Percentiles rank a stretch among this genome's conserved stretches.
These are phyloP conservation scores for Periophthalmus modestus DNA, from an alignment of 2,113 vertebrate genomes.

Conservation along the genomic window DNA sequence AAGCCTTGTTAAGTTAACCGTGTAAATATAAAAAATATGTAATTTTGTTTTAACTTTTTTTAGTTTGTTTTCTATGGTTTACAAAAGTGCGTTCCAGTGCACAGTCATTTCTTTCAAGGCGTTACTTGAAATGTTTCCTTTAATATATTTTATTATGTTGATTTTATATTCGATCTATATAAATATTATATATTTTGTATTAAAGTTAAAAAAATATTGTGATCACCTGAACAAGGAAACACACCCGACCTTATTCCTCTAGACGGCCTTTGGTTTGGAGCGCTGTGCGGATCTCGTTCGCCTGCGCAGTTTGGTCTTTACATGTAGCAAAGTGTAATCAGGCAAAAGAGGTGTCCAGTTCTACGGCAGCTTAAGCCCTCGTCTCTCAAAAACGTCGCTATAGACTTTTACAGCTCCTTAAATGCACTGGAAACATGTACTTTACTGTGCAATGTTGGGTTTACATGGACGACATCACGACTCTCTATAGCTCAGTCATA, in stretches of 20 bases:
- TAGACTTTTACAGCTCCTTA: conserved; percentile 12
- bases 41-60: conserved; percentile 69
- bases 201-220: conserved; percentile 70
- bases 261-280: conserved; percentile 69
- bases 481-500: too few relatives aligned
- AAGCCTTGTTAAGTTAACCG: conserved; percentile 83
- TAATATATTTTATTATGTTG: conserved; percentile 73
- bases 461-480: too few relatives aligned
- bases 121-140: conserved; percentile 82
- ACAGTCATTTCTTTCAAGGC: conserved; percentile 75
- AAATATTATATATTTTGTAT: conserved; percentile 76
- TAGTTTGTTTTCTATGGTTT: conserved; percentile 77
- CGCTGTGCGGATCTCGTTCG: conserved; percentile 68
- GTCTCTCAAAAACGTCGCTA: conserved; percentile 18
- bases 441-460: not conserved
- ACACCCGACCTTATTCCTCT: conserved; percentile 54
- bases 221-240: conserved; percentile 63
- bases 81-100: conserved; percentile 75
- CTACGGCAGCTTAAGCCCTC: conserved; percentile 29
- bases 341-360: conserved; percentile 16
- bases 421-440: conserved; percentile 6
- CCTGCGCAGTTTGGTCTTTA: conserved; percentile 3
- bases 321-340: conserved; percentile 34
- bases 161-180: conserved; percentile 74
- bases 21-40: conserved; percentile 79